Evolutionary conservation across 1,140 invertebrate species (phyloP), one percentile per base, ranked within the genome.

Genomic region (Mesaphorura yosii): DNA sequence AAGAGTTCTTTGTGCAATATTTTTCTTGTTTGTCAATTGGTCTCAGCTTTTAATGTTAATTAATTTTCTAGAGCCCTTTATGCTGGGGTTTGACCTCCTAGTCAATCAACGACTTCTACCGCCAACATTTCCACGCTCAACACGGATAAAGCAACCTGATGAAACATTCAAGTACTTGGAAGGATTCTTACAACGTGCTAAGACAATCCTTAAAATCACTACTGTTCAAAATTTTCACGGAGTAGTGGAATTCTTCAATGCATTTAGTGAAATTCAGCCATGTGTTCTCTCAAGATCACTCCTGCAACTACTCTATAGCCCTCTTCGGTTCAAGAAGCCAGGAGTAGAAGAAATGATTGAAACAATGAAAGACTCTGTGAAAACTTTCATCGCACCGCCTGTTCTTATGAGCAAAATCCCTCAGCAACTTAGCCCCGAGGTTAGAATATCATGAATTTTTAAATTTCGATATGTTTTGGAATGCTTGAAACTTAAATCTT

Each of bases 61-160:
- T 28, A 15, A 22, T 49, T 49, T 55, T 40, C 14, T 27, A 62
- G 55, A 42, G 34, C 39, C 28, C 4, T 62, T 62, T 31, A 73
- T 76, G 55, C 80, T 91, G 75, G 91, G 91, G 1, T 97, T 97
- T 73, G 90, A 96, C 67, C 89, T 92, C 20, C 79, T 92, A 67
- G 84, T 94, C 29, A 96, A 96, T 72, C 91, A 95, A 71, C 79
- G 92, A 58, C 74, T 95, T 27, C 72, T 96, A 26, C 93, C 93
- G 34, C 92, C 93, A 1, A 95, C 93, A n/a, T 98, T 98, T 76
- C 94, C 94, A 10, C 77, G 93, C 1, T 96, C 94, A 70, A 92
- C 91, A 1, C 85, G 88, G 70, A 93, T 97, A 61, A 88, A 88
- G 60, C 81, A 83, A 42, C 75, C 88, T 34, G 68, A 74, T 28